Evolutionary conservation across 2,113 vertebrate genomes (phyloP).

Genomic region (Phalacrocorax pelagicus): DNA sequence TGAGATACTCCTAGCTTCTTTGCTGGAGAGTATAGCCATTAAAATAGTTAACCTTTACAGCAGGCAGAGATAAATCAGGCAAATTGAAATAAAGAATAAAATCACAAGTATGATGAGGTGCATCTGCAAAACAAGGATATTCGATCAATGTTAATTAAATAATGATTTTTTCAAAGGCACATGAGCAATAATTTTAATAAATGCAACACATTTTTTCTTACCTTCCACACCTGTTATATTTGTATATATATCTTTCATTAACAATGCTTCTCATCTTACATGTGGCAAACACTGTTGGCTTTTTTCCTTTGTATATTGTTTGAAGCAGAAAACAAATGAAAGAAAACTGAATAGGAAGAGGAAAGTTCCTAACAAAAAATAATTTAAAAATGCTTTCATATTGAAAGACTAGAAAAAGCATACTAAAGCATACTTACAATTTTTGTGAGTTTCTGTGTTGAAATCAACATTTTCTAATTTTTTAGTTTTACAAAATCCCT

Average conservation of each 20-base stretch:
- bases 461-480: background rate
- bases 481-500: background rate
- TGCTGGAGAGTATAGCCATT: background rate
- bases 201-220: background rate
- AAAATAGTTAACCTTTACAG: background rate
- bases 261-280: background rate
- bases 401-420: background rate
- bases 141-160: slow-evolving; percentile 1
- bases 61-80: slow-evolving; percentile 1
- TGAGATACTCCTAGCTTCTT: background rate
- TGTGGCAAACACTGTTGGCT: background rate
- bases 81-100: slow-evolving; percentile 43
- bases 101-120: background rate
- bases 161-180: background rate
- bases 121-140: background rate
- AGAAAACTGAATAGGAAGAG: background rate
- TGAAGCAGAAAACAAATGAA: background rate
- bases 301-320: background rate
- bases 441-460: background rate
- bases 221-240: background rate
- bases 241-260: background rate
- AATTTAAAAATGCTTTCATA: background rate
- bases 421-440: background rate
- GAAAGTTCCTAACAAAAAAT: background rate
- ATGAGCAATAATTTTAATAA: background rate